Evolutionary conservation across 2,797 vertebrate species (phyloP).

Genomic region (Gambusia yucatana): DNA sequence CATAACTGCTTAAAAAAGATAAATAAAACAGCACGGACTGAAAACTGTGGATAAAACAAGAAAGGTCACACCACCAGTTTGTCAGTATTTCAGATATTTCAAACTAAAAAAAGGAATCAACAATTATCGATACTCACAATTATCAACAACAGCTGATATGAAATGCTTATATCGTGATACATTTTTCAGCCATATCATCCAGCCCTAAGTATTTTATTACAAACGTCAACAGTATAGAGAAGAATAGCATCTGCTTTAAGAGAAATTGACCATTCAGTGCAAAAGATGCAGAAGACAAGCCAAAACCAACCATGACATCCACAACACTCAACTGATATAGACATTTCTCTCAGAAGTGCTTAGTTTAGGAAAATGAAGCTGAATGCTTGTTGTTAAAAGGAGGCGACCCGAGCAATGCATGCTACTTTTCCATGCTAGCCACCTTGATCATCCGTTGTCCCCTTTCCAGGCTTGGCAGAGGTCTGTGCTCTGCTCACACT

Average conservation of each 20-base stretch:
- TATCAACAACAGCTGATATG: too few relatives aligned
- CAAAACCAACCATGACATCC: neutral
- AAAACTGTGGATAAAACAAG: too few relatives aligned
- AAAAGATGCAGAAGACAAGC: conserved; percentile 24
- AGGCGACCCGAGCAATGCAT: conserved; percentile 35
- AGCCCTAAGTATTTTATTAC: conserved; percentile 11
- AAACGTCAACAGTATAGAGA: neutral
- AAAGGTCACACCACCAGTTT: too few relatives aligned
- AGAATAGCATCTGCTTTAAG: conserved; percentile 23
- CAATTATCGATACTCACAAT: too few relatives aligned
- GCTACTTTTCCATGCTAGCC: conserved; percentile 76
- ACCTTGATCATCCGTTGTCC: conserved; percentile 87
- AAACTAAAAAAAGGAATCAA: too few relatives aligned
- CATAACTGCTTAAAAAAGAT: too few relatives aligned
- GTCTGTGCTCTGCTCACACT: conserved; percentile 82
- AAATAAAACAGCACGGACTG: too few relatives aligned
- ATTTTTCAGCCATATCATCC: too few relatives aligned
- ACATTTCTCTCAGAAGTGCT: conserved; percentile 17
- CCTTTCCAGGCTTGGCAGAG: conserved; percentile 82
- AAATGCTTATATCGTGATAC: too few relatives aligned
- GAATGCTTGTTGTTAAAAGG: conserved; percentile 66
- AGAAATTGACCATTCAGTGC: conserved; percentile 16
- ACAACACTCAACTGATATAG: conserved; percentile 23
- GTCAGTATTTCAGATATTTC: too few relatives aligned
- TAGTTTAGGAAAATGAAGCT: conserved; percentile 44